phyloP scores from a whole-genome alignment of 1,140 invertebrate genomes.

The Halesus radiatus region DNA sequence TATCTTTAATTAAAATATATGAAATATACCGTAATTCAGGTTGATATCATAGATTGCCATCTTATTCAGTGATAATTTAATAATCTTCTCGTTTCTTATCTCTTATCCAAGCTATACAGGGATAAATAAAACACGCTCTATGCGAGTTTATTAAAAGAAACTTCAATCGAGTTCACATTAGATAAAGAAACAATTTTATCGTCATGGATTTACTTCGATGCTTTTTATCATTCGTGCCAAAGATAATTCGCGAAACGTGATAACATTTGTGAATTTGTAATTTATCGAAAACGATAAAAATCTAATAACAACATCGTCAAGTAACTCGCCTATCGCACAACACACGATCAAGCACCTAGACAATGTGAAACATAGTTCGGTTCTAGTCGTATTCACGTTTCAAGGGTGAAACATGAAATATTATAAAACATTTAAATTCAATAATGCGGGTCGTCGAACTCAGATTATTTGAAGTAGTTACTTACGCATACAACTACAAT shows the following conservation, averaged over 20 bases:
- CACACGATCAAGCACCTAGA: not conserved
- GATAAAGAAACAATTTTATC: not conserved
- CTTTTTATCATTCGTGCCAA: slow-evolving; percentile 3
- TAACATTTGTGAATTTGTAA: slow-evolving; percentile 9
- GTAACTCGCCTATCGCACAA: not conserved
- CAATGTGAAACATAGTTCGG: not conserved
- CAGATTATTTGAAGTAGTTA: too few relatives aligned
- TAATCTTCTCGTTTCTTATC: too few relatives aligned
- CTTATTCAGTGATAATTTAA: too few relatives aligned
- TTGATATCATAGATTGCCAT: too few relatives aligned
- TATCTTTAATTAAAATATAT: too few relatives aligned
- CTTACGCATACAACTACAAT: too few relatives aligned
- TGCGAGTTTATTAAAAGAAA: too few relatives aligned
- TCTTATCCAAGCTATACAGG: too few relatives aligned
- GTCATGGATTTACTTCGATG: not conserved
- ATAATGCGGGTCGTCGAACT: too few relatives aligned
- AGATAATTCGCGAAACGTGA: slow-evolving; percentile 16
- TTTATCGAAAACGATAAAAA: slow-evolving; percentile 21
- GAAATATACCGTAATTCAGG: too few relatives aligned
- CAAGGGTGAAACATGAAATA: not conserved
- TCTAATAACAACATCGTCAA: slow-evolving; percentile 4
- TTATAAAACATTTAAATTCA: not conserved
- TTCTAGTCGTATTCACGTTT: not conserved
- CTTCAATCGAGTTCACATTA: too few relatives aligned
- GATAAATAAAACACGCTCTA: too few relatives aligned